phyloP scores from a whole-genome alignment of 2,888 invertebrate species.

The Scaptomyza polygonia region DNA sequence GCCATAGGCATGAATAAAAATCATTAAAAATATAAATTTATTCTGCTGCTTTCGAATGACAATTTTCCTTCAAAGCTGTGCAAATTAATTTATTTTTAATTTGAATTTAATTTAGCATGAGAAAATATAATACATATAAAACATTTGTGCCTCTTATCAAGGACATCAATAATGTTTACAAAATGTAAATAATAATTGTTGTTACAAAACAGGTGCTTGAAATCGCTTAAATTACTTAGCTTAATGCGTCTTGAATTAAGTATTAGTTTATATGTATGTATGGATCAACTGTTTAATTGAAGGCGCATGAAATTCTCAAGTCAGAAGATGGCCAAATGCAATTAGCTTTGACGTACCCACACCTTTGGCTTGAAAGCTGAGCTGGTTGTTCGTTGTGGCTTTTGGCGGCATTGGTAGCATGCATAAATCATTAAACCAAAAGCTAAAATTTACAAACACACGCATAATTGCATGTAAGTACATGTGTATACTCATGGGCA shows the following conservation, averaged over 20 bases:
- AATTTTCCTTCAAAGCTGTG: no score
- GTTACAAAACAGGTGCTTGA: background rate
- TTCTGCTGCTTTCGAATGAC: no score
- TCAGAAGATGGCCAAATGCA: constrained; percentile 60
- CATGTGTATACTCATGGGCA: constrained; percentile 8
- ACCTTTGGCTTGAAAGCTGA: constrained; percentile 7
- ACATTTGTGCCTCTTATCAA: no score
- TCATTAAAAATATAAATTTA: no score
- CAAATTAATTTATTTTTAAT: no score
- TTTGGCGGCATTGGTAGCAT: constrained; percentile 47
- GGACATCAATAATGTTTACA: no score
- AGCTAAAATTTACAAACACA: constrained; percentile 58
- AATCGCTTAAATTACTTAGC: background rate
- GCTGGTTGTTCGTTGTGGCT: constrained; percentile 19
- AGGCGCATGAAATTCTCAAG: constrained; percentile 34
- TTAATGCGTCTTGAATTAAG: constrained; percentile 8
- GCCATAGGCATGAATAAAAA: background rate
- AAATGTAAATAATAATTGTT: background rate
- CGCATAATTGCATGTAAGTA: constrained; percentile 14
- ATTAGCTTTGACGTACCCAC: constrained; percentile 47
- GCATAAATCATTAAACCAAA: constrained; percentile 71
- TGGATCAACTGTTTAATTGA: constrained; percentile 38
- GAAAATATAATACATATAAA: no score
- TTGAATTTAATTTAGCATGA: no score
- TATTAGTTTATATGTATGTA: constrained; percentile 5